Conservation (phyloP, 2,113 vertebrate genomes). For the Sylvia atricapilla region DNA sequence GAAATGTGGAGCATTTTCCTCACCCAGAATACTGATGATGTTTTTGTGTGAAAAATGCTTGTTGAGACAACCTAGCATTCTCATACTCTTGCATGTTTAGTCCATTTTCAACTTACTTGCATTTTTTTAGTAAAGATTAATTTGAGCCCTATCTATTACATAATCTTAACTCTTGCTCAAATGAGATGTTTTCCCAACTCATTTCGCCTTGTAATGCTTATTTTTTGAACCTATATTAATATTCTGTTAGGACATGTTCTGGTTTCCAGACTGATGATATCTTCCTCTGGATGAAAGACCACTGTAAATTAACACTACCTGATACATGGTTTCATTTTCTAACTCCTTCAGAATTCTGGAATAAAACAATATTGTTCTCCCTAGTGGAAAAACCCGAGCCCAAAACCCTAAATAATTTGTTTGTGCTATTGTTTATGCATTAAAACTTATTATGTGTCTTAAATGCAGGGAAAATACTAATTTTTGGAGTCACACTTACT, state of each 20-base stretch:
- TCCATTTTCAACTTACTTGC: neutral
- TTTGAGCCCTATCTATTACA: neutral
- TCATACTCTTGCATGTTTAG: neutral
- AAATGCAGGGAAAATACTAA: neutral
- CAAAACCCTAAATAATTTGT: neutral
- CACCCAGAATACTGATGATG: neutral
- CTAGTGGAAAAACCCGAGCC: accelerated
- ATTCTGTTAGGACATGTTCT: neutral
- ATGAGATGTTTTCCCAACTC: neutral
- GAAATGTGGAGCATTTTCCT: neutral
- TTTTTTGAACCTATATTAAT: neutral
- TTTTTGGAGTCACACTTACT: neutral
- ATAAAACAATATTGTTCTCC: neutral
- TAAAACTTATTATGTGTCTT: neutral
- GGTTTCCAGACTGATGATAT: neutral
- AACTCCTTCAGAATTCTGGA: neutral
- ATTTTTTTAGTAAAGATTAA: neutral
- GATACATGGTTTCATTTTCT: neutral
- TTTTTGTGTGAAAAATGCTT: neutral
- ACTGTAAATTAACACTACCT: neutral
- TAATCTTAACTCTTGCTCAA: neutral
- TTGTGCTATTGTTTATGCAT: neutral
- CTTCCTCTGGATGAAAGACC: neutral
- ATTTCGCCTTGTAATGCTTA: neutral
- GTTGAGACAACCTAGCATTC: neutral